Percentiles rank a stretch among this genome's conserved stretches.
Conservation (phyloP, 2,113 vertebrate species). For the Acanthochromis polyacanthus region DNA sequence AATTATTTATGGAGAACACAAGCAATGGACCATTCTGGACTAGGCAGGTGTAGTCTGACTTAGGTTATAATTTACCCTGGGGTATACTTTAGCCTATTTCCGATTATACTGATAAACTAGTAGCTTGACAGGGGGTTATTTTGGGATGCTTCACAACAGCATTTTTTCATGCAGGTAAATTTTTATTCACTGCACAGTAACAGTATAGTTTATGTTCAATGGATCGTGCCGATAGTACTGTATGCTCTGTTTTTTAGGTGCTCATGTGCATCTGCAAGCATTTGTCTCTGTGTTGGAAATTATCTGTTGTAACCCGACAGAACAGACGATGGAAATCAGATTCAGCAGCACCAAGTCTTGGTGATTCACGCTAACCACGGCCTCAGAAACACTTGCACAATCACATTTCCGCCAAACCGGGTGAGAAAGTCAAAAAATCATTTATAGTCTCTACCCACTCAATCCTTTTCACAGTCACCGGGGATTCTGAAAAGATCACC, state of each 20-base stretch:
- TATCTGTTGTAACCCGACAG: conserved; percentile 47
- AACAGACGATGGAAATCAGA: conserved; percentile 49
- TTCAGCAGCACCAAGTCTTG: conserved; percentile 34
- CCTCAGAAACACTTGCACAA: conserved; percentile 50
- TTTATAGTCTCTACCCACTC: conserved; percentile 65
- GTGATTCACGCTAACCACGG: conserved; percentile 45
- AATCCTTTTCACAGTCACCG: conserved; percentile 57
- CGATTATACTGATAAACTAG: no score
- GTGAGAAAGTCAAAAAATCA: conserved; percentile 54
- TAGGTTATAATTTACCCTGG: no score
- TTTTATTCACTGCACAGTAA: conserved; percentile 69
- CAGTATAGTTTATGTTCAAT: conserved; percentile 53
- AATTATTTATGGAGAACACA: no score
- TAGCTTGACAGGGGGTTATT: no score
- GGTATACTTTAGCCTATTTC: no score
- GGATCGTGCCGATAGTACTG: conserved; percentile 42
- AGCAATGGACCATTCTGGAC: no score
- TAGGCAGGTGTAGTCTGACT: no score
- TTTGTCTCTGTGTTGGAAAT: conserved; percentile 21
- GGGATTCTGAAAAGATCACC: conserved; percentile 53
- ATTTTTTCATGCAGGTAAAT: conserved; percentile 7
- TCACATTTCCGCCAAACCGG: conserved; percentile 42
- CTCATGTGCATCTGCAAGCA: conserved; percentile 35
- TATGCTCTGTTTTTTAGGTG: conserved; percentile 34
- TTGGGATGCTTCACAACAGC: no score